Base-by-base conservation (phyloP, 2,797 vertebrate genomes). In the Pterois miles region DNA sequence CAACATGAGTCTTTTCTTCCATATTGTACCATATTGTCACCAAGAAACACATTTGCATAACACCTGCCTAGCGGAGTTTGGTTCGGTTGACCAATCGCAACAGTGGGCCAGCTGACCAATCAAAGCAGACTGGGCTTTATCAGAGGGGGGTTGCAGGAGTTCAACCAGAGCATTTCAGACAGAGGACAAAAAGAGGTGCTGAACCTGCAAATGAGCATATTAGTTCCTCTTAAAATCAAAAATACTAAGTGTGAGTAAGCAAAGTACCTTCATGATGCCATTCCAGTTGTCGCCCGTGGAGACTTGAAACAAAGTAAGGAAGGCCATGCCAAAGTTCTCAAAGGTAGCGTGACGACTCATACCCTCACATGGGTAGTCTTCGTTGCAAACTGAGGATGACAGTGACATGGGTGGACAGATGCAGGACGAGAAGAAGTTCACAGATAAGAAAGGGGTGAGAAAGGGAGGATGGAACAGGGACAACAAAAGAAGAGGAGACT, bases 241-340 rank as follows among this genome's bases (percentile, higher is more conserved):
- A 46, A 71, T 8, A 20, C 8, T 22, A 29, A 46, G 8, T n/a
- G n/a, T n/a, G n/a, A n/a, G n/a, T 12, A 31, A 48, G 0, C 93
- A 96, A 95, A 96, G 9, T 96, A 99, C 98, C 98, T 99, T 99
- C 98, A 99, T 99, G 78, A 99, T 99, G 82, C 98, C 98, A 1
- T 99, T 99, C 98, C 98, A 99, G 93, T 99, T 99, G 94, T 99
- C 98, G 0, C 98, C 98, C 0, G 98, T 99, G 85, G 98, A 99
- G 90, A 99, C 98, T 92, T 98, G 97, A 93, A 99, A 99, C 74
- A 99, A 97, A 0, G 98, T 99, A 89, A 99, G 96, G 92, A 99
- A 99, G 64, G 98, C 98, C 98, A 99, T 99, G 91, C 98, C 98
- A 3, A 99, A 99, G 92, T 99, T 99, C 85, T 98, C 97, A 50